Evolutionary conservation across 2,888 invertebrate species (phyloP), one percentile per base, ranked within the genome.

Genomic region (Acleris laterana): DNA sequence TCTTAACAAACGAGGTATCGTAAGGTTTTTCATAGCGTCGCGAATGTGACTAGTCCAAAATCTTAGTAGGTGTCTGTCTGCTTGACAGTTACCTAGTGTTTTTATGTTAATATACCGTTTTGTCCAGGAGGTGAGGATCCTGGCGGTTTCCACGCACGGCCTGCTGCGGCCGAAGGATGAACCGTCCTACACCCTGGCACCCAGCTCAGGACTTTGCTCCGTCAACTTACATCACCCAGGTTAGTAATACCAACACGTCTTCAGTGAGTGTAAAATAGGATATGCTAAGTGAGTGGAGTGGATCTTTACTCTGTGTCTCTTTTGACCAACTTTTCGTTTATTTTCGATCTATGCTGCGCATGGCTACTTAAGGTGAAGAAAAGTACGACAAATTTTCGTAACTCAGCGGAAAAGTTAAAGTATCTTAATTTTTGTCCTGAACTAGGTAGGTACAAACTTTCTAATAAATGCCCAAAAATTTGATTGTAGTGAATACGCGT

Each of bases 131-230:
- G 82, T 93, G 80, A 85, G 90, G 5, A 88, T 93, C 69, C 92
- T 92, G 59, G 86, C 90, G 22, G 90, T 90, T 69, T 86, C 91
- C 13, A 84, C 89, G 2, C 89, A 90, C 66, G 92, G 91, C 73
- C 78, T 91, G 59, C 77, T 92, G 76, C 90, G 91, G 72, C 91
- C 92, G 1, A 92, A 93, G 70, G 88, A 90, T 59, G 92, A 92
- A 70, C 91, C 92, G 0, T 68, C 82, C 0, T 92, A 89, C 74
- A 85, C 87, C 17, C 70, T 91, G 75, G 83, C 88, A 5, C 75
- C 88, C 3, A 77, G 87, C 1, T 73, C 83, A 13, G 84, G 79
- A 57, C 72, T 88, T 13, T 90, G 90, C 69, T 81, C 90, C 0
- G 83, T 87, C 66, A 88, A 79, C 69, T 75, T 91, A 58, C 81